Base-by-base conservation (phyloP, 2,797 vertebrate species). In the Lithobates pipiens region DNA sequence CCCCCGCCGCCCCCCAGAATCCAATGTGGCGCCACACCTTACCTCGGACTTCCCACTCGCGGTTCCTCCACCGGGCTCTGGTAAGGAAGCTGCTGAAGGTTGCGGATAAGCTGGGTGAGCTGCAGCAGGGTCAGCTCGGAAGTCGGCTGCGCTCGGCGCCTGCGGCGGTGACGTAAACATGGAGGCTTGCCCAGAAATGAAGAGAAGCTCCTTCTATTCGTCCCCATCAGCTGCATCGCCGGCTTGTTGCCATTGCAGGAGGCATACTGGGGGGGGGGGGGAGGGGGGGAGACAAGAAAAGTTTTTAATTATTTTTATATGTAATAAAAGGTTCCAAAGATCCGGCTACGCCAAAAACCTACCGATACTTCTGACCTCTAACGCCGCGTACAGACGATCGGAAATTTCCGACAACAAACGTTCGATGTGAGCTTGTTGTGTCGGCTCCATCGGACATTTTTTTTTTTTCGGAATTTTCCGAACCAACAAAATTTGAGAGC, bases 61-160 rank as follows among this genome's bases (percentile, higher is more conserved):
- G 83, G 44, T 2, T 2, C 18, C 23, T 78, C 73, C 23, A 29
- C 36, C 34, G 65, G 50, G 0, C 86, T 76, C 15, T 75, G 42
- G 15, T 80, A n/a, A 23, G 90, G 89, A 32, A 88, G 70, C 44
- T 89, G 61, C 73, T 82, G 71, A 23, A 88, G 77, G 27, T 39
- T 27, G 0, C 77, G 85, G 16, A 89, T 85, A 6, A 89, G 44
- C 25, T 84, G 88, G 42, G 82, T 90, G 71, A 91, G 89, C 67
- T 91, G 90, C 5, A 84, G 80, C 4, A 91, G 42, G 0, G 88
- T 90, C 70, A 89, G 86, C 39, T 89, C 85, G 0, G 84, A 83
- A 10, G 84, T 86, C 16, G 36, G 84, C 15, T 67, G 72, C 0
- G 44, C 11, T 68, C 85, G 32, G 10, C 32, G 82, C 6, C 68